A percentile compares a stretch with the other conserved stretches of the same genome.
phyloP scores from a whole-genome alignment of 1,140 invertebrate species.

The Brachionus plicatilis region DNA sequence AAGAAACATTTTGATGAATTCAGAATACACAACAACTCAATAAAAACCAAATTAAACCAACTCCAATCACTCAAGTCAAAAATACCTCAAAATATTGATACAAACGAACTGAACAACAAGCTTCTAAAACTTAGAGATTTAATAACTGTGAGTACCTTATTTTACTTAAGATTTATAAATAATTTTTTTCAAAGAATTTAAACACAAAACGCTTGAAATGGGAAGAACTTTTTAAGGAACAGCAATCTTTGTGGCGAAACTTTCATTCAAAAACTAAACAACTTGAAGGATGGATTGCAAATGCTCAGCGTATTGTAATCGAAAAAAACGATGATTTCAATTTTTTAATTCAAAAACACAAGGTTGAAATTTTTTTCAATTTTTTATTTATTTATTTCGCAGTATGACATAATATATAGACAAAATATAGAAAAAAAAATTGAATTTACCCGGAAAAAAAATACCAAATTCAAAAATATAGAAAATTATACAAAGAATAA shows the following conservation, averaged over 20 bases:
- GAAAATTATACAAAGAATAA: too few relatives aligned
- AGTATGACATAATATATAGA: too few relatives aligned
- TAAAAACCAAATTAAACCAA: constrained; percentile 18
- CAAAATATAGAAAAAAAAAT: too few relatives aligned
- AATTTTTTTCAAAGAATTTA: neutral
- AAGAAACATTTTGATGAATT: constrained; percentile 34
- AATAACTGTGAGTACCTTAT: neutral
- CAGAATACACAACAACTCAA: neutral
- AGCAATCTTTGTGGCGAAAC: constrained; percentile 6
- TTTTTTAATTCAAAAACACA: constrained; percentile 29
- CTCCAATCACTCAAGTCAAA: neutral
- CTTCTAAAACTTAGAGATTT: neutral
- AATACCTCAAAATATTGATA: neutral
- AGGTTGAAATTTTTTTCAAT: neutral
- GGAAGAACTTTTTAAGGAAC: constrained; percentile 18
- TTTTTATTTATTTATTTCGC: neutral
- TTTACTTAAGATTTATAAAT: neutral
- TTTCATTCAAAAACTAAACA: constrained; percentile 25
- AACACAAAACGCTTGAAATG: constrained; percentile 23
- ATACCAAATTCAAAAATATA: too few relatives aligned
- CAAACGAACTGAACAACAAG: neutral
- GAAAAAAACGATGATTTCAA: constrained; percentile 33
- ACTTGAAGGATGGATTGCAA: constrained; percentile 6
- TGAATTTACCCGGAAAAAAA: too few relatives aligned
- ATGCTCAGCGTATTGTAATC: neutral